These are phyloP conservation scores for Zaprionus camerounensis DNA, from an alignment of 1,140 invertebrate species.

Conservation along the genomic window DNA sequence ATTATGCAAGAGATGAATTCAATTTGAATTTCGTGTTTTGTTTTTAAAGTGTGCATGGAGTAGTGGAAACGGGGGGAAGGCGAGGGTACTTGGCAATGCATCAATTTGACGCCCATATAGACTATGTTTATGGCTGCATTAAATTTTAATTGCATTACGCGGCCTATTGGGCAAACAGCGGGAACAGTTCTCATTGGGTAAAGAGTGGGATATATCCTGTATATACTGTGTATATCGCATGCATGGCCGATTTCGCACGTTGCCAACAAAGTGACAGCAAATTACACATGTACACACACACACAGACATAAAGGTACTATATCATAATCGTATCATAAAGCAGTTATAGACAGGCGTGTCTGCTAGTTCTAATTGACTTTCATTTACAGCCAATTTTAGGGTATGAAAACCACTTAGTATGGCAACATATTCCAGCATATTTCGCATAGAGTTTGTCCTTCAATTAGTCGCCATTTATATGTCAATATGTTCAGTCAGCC, in stretches of 20 bases:
- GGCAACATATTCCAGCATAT: background rate
- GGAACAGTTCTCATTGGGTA: slow-evolving; percentile 17
- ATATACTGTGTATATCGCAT: slow-evolving; percentile 18
- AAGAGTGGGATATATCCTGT: background rate
- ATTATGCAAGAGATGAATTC: slow-evolving; percentile 50
- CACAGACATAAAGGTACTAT: background rate
- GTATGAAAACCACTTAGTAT: background rate
- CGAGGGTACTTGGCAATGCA: slow-evolving; percentile 1
- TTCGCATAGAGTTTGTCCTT: background rate
- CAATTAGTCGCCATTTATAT: background rate
- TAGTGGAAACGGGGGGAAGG: background rate
- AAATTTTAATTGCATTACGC: slow-evolving; percentile 70
- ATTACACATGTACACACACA: background rate
- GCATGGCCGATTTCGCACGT: slow-evolving; percentile 15
- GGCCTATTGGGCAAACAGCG: slow-evolving; percentile 34
- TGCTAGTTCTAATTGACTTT: background rate
- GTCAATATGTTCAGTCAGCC: background rate
- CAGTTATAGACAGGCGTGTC: background rate
- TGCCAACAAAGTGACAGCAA: slow-evolving; percentile 2
- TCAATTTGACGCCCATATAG: slow-evolving; percentile 35
- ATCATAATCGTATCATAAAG: background rate
- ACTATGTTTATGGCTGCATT: slow-evolving; percentile 54
- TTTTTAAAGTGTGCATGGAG: slow-evolving; percentile 4
- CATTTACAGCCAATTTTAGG: background rate
- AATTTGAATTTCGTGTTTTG: slow-evolving; percentile 58